Percentiles rank a stretch among this genome's conserved stretches.
Evolutionary conservation across 2,113 vertebrate species (phyloP).

Genomic region (Protobothrops flavoviridis): DNA sequence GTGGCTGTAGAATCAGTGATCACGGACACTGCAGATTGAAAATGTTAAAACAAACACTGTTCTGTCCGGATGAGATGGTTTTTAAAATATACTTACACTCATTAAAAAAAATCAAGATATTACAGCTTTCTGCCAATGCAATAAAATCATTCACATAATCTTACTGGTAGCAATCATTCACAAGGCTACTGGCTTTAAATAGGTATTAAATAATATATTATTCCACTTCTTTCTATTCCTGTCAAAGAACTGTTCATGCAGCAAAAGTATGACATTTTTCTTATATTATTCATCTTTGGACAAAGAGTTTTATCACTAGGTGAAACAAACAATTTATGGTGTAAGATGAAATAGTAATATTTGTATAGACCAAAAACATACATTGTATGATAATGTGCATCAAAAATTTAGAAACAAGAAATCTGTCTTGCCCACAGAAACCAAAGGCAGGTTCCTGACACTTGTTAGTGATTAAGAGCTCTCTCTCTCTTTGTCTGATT

Average conservation of each 20-base stretch:
- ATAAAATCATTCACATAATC: neutral
- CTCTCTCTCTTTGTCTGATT: neutral
- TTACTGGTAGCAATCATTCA: too few relatives aligned
- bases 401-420: slow-evolving; percentile 17
- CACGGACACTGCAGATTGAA: neutral
- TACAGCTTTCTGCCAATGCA: neutral
- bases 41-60: neutral
- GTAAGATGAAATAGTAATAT: slow-evolving; percentile 24
- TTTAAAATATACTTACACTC: neutral
- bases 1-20: neutral
- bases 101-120: neutral
- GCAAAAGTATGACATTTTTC: neutral
- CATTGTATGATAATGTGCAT: neutral
- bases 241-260: neutral
- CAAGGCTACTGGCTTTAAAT: neutral
- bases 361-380: neutral
- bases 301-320: neutral
- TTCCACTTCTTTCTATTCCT: neutral
- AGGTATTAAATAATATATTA: neutral
- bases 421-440: neutral
- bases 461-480: slow-evolving; percentile 17
- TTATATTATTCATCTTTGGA: neutral
- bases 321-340: neutral
- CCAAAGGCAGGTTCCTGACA: slow-evolving; percentile 19
- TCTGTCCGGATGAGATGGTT: neutral